Conservation (phyloP, 2,888 invertebrate species). For the Capitulum mitella region DNA sequence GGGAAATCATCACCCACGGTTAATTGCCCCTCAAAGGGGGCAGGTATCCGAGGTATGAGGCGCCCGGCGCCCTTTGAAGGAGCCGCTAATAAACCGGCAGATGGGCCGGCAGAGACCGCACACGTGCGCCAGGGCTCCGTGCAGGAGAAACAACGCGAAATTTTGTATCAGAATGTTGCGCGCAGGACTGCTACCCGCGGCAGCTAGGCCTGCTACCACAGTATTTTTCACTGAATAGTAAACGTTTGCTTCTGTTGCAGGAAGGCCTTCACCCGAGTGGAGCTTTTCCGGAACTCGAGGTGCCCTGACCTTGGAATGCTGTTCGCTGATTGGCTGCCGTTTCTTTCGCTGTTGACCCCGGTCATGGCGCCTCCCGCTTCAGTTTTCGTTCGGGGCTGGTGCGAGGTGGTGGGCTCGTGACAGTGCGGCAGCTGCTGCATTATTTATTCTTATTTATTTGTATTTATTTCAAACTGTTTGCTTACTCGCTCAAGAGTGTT, state of each 20-base stretch:
- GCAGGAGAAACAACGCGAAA: not conserved
- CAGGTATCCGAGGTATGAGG: slow-evolving; percentile 11
- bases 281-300: not conserved
- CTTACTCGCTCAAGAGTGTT: too few species aligned
- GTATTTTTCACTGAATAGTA: too few species aligned
- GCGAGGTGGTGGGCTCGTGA: not conserved
- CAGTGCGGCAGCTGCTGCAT: not conserved
- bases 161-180: not conserved
- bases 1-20: not conserved
- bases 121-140: not conserved
- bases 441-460: slow-evolving; percentile 5
- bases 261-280: too few species aligned
- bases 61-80: not conserved
- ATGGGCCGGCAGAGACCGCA: not conserved
- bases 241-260: too few species aligned
- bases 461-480: too few species aligned
- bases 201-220: too few species aligned
- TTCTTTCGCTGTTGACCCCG: not conserved
- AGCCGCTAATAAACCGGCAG: not conserved
- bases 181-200: too few species aligned
- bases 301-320: not conserved
- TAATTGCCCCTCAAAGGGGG: not conserved
- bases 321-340: not conserved
- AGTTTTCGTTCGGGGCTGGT: not conserved
- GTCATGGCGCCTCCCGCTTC: not conserved